These are phyloP conservation scores for Ceramica pisi DNA, from an alignment of 2,888 invertebrate species.

Conservation along the genomic window DNA sequence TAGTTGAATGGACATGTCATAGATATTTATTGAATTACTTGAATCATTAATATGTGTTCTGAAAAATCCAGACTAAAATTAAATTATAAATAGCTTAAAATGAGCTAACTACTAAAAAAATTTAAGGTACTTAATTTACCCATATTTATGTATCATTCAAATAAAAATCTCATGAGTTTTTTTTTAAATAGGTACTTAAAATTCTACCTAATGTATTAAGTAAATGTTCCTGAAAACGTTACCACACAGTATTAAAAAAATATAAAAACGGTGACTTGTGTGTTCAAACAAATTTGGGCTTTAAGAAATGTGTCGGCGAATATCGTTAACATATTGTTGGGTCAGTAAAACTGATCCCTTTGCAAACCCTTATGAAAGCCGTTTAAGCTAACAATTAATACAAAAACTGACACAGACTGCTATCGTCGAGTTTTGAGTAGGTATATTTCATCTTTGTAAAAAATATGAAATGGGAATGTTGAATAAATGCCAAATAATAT, in stretches of 20 bases:
- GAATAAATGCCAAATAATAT: no score
- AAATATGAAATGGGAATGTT: neutral
- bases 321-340: neutral
- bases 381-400: neutral
- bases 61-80: neutral
- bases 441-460: neutral
- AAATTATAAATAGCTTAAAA: neutral
- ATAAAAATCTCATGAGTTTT: neutral
- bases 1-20: neutral
- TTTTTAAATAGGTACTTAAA: neutral
- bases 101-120: neutral
- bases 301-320: neutral
- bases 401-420: conserved; percentile 6
- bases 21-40: neutral
- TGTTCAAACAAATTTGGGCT: neutral
- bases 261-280: neutral
- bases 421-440: neutral
- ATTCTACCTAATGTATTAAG: neutral
- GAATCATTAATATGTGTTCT: neutral
- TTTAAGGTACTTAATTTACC: neutral
- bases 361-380: no score
- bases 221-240: conserved; percentile 7
- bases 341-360: conserved; percentile 25
- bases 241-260: conserved; percentile 18
- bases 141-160: neutral